Evolutionary conservation across 2,113 vertebrate genomes (phyloP), one percentile per base, ranked within the genome.

Genomic region (Orthonyx spaldingii): DNA sequence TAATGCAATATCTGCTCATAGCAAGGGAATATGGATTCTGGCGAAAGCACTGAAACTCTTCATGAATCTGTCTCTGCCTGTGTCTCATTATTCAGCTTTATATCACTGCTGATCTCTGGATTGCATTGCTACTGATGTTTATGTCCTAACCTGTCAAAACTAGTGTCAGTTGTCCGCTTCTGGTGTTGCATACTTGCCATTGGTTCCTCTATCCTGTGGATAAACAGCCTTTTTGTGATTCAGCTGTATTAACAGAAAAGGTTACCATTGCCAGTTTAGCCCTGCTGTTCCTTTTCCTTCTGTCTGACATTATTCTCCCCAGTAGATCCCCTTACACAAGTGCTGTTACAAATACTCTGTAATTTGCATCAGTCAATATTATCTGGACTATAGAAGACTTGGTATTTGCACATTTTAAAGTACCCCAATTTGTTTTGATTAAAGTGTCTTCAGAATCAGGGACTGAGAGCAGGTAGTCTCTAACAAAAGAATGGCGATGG

Each of bases 11-110:
- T 77, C 86, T 88, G 35, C 71, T 91, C 33, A 77, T 83, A 93
- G 46, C 47, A 90, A 90, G 64, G 35, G 44, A 94, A 74, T 95
- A 83, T 80, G 68, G 78, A 77, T 95, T 94, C 71, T 84, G 63
- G 85, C 1, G 0, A 93, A 95, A 93, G 60, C 52, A 47, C 44
- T 63, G 70, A 33, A 88, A 74, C 47, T 76, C 35, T 80, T 76
- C 64, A 70, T 86, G 66, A 94, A 71, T 82, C n/a, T 79, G 44
- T 21, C 83, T 93, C 32, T 93, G 55, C 55, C 59, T 61, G 35
- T 42, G 44, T 65, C 63, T 93, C 68, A 84, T 95, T 93, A 84
- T 71, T 94, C 76, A 87, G 39, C 39, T 92, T 86, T 83, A 47
- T 65, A 92, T 90, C 76, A 84, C n/a, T 61, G 33, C 24, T 77